Conservation (phyloP, 2,113 vertebrate species). For the Tautogolabrus adspersus region DNA sequence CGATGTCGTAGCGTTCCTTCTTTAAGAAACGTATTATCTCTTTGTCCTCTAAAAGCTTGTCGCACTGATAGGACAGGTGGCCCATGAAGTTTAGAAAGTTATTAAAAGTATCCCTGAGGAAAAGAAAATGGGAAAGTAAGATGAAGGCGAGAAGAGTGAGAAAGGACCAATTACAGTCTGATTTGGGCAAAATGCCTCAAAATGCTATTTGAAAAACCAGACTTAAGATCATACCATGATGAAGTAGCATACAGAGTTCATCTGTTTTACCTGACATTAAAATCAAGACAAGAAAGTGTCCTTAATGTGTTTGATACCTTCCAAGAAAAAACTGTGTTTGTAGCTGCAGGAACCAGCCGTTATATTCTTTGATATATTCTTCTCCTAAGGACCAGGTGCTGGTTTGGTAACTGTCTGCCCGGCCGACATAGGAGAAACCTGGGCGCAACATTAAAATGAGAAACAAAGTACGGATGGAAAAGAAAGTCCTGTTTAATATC, state of each 20-base stretch:
- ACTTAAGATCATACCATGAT: neutral
- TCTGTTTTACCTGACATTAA: no score
- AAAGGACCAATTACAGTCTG: neutral
- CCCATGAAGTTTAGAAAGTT: constrained; percentile 51
- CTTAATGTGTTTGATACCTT: constrained; percentile 42
- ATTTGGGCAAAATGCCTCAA: neutral
- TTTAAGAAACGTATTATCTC: constrained; percentile 69
- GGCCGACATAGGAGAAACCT: constrained; percentile 70
- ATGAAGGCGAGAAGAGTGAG: neutral
- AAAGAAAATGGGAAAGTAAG: neutral
- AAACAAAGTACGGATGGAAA: neutral
- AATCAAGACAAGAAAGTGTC: neutral
- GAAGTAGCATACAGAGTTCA: no score
- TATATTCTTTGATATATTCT: constrained; percentile 54
- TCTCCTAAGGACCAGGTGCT: constrained; percentile 66
- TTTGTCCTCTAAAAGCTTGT: constrained; percentile 60
- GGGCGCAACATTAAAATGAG: neutral
- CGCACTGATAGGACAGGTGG: constrained; percentile 71
- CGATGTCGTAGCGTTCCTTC: constrained; percentile 66
- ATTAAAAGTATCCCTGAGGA: constrained; percentile 62
- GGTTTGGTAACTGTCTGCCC: constrained; percentile 53
- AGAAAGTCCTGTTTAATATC: neutral
- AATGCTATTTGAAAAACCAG: neutral
- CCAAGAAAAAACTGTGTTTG: constrained; percentile 60
- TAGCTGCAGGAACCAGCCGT: constrained; percentile 56